Percentiles rank a stretch among this genome's conserved stretches.
These are phyloP conservation scores for Hydropotes inermis DNA, from an alignment of 2,113 vertebrate genomes.

Conservation along the genomic window DNA sequence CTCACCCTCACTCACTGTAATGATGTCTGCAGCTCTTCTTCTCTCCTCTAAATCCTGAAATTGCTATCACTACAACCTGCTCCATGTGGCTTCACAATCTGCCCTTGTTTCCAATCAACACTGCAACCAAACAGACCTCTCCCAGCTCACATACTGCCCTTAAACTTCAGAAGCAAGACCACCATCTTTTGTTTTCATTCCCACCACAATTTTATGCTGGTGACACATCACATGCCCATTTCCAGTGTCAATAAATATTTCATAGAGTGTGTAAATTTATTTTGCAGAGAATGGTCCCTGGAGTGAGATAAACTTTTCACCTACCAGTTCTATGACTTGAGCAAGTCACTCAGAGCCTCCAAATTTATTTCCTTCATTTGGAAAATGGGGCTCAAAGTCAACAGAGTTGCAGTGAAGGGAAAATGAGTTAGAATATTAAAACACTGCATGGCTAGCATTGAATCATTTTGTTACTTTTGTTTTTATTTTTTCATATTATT, in stretches of 20 bases:
- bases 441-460: not conserved
- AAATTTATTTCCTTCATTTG: not conserved
- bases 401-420: not conserved
- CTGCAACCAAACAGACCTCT: not conserved
- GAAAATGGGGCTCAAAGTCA: not conserved
- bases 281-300: too few species aligned
- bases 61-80: not conserved
- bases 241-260: not conserved
- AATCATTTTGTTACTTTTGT: not conserved
- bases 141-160: not conserved
- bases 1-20: not conserved
- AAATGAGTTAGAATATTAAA: not conserved
- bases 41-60: not conserved
- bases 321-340: not conserved
- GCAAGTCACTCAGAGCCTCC: not conserved
- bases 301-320: not conserved
- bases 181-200: not conserved
- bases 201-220: not conserved
- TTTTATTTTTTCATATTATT: not conserved
- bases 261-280: not conserved
- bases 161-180: not conserved
- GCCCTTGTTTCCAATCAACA: not conserved
- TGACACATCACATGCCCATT: not conserved
- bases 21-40: not conserved
- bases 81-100: not conserved